Evolutionary conservation across 2,888 invertebrate genomes (phyloP), one percentile per base, ranked within the genome.

Genomic region (Pandemis cinnamomeana): DNA sequence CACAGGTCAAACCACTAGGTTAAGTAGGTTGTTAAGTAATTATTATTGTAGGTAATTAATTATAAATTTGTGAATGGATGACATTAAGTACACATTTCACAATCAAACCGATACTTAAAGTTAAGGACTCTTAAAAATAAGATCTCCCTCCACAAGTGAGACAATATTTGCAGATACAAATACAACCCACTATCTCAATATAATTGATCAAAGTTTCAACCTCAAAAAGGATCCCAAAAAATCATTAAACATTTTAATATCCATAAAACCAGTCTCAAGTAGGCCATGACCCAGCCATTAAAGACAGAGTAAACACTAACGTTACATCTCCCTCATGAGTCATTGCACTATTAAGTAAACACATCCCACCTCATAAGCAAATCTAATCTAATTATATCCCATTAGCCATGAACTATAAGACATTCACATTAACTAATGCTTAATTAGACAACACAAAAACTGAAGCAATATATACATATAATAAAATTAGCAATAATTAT

Each of bases 301-400:
- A 58, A 8, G 46, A 64, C 11, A 10, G 20, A 44, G 8, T 66
- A 70, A 72, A 68, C 73, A 68, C 69, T 41, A 42, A 64, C 27
- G 0, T 36, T 36, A 36, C 15, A 60, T 36, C 15, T 66, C 41
- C 55, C 44, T 70, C 66, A 60, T 74, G 70, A 66, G 73, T 74
- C 69, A 70, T 36, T 70, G 70, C 66, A 70, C 70, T 66, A 61
- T 70, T 13, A 64, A 20, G 69, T 70, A 70, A 74, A 74, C 64
- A 73, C 13, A 42, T 61, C 53, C 60, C 13, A 42, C 60, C 44
- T 53, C 41, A 11, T 55, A 60, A 66, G 60, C 44, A 66, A 44
- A 70, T 58, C 70, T 70, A 70, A 66, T 66, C 67, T 72, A 72
- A 72, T 75, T 72, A 75, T 67, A 72, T 41, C 48, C 46, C 60